Base-by-base conservation (phyloP, 2,888 invertebrate genomes). In the Drosophila rubida region DNA sequence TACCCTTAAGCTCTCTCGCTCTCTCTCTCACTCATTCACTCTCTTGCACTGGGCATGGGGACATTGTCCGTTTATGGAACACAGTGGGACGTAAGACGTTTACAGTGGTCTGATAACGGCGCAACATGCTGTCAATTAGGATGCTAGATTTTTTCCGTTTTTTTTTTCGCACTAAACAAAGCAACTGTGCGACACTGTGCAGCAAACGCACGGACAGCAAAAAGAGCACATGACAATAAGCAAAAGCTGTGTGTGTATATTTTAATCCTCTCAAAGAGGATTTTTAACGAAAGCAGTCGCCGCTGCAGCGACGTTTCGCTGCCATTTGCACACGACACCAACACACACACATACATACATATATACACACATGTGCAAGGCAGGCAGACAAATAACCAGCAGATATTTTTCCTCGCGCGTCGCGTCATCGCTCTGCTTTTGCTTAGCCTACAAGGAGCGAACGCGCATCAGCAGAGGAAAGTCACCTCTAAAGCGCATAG, bases 221-320 rank as follows among this genome's bases (percentile, higher is more conserved):
- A 85, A 78, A 85, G 83, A 79, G 68, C 69, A 75, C 53, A 65
- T 57, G 69, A 66, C 64, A 75, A 75, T 75, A 75, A 75, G 74
- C 76, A 75, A 76, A 71, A 74, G 70, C 62, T 74, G 57, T 82
- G 65, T 82, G 71, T 84, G 78, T 83, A 32, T 32, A 32, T 32
- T 37, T 86, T 86, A 86, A 86, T 86, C 85, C 85, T 86, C 87
- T 86, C 85, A 88, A 86, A 86, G 85, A 86, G 85, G 85, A 86
- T 86, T 86, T 85, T 87, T 85, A 58, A 69, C 78, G 69, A 75
- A 71, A 82, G 76, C 80, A 57, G 67, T 62, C 61, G 62, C 62
- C 50, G 64, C 70, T 69, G 76, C 27, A 27, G 27, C 48, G 51
- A 19, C 19, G 19, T 3, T 1, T 58, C 53, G 55, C 48, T 72